Evolutionary conservation across 2,797 vertebrate genomes (phyloP).

Genomic region (Ara ararauna): DNA sequence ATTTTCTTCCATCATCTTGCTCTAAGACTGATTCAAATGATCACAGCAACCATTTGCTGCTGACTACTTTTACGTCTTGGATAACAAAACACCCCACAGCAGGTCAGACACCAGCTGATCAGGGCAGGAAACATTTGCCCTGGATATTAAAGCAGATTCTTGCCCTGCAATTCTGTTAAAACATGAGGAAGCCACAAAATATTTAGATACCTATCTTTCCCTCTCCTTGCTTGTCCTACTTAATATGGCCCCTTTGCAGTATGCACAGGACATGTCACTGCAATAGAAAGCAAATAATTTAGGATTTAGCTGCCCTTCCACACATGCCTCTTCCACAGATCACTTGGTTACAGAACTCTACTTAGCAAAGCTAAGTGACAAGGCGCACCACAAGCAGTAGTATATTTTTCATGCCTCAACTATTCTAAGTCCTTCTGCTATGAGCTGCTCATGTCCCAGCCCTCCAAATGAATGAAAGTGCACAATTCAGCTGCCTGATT

Average conservation of each 20-base stretch:
- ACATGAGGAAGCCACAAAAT: not conserved
- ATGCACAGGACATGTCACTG: not conserved
- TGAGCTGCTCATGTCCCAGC: not conserved
- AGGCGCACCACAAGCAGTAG: not conserved
- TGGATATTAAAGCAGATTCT: not conserved
- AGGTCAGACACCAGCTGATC: not conserved
- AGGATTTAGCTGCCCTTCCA: not conserved
- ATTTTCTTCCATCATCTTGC: not conserved
- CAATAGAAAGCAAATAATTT: not conserved
- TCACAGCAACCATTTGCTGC: not conserved
- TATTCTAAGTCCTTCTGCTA: not conserved
- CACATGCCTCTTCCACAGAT: not conserved
- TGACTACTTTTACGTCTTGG: not conserved
- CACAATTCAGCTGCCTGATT: not conserved
- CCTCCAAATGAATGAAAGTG: rapidly evolving
- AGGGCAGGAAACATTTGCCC: not conserved
- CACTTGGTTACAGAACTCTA: not conserved
- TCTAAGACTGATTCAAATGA: not conserved
- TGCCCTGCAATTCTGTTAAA: not conserved
- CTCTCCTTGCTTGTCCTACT: not conserved
- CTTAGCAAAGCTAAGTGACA: not conserved
- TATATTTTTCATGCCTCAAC: not conserved
- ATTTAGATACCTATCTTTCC: not conserved
- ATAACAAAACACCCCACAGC: not conserved
- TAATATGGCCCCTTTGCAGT: not conserved